Evolutionary conservation across 2,797 vertebrate species (phyloP).

Genomic region (Galaxias olidus): DNA sequence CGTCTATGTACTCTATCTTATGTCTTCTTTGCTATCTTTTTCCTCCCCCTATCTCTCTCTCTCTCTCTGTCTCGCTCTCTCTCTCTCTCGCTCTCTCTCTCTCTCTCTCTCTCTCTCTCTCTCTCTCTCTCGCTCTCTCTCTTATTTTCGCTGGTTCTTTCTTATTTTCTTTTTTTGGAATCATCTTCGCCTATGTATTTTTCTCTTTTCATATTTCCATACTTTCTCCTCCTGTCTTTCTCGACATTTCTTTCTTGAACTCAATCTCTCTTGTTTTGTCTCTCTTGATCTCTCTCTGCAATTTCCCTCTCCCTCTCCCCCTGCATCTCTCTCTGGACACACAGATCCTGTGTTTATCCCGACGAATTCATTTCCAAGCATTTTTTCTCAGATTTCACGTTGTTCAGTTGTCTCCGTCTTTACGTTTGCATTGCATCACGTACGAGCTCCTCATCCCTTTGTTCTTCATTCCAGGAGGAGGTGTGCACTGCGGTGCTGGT

Average conservation of each 20-base stretch:
- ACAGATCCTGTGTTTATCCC: not conserved
- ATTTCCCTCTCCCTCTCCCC: no score
- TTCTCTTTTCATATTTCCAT: not conserved
- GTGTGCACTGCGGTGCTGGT: conserved; percentile 89
- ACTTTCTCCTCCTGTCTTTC: not conserved
- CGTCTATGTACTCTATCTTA: not conserved
- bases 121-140: not conserved
- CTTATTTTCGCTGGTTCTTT: not conserved
- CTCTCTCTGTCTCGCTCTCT: no score
- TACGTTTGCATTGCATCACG: conserved; percentile 32
- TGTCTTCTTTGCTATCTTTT: not conserved
- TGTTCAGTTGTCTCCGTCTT: conserved; percentile 3
- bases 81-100: not conserved
- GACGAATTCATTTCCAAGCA: not conserved
- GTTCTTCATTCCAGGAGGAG: conserved; percentile 80
- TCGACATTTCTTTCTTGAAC: not conserved
- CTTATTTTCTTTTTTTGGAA: not conserved
- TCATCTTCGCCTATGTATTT: no score
- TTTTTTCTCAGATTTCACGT: conserved; percentile 1
- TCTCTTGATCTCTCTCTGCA: not conserved
- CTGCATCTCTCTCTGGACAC: no score
- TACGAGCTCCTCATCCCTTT: conserved; percentile 9
- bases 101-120: not conserved
- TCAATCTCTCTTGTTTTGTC: not conserved
- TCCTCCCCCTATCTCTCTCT: not conserved